Evolutionary conservation across 2,888 invertebrate species (phyloP), one percentile per base, ranked within the genome.

Genomic region (Drosophila limbata): DNA sequence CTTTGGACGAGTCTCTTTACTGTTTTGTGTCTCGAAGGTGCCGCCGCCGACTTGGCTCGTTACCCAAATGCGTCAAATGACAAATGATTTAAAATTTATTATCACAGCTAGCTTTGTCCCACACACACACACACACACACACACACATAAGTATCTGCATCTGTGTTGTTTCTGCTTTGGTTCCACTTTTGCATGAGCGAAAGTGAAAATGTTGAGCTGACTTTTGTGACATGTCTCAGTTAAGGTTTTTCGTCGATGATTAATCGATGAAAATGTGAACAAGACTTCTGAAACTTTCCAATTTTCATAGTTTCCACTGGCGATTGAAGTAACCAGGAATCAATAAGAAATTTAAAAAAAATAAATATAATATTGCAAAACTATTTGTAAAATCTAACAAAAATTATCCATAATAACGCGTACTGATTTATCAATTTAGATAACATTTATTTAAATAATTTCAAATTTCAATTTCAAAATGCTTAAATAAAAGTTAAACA

Each of bases 61-160:
- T 88, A 88, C 69, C 86, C 51, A 86, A 86, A 82, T 86, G 82
- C 89, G 87, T 84, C 84, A 84, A 88, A 88, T 88, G 89, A 88
- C 88, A 86, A 86, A 86, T 86, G 87, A 86, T 82, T 88, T 79
- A 65, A 88, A 88, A 86, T 88, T 84, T 87, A 84, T 84, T 83
- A 86, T 81, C 78, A 48, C 59, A 51, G 61, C 57, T 61, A 61
- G 65, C 53, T 51, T 61, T 69, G 56, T 59, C n/a, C 52, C 63
- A 37, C 51, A 47, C 53, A 56, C 45, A 56, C 25, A 47, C n/a
- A 40, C 10, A 31, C 6, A 67, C 15, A 62, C 28, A 45, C 13
- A 59, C 25, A 37, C 33, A 17, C 3, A 17, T 17, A 17, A 28
- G 56, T 45, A 25, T 52, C 13, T 52, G 15, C 53, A 19, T 45